phyloP scores from a whole-genome alignment of 1,140 invertebrate genomes.

The Bradysia coprophila region DNA sequence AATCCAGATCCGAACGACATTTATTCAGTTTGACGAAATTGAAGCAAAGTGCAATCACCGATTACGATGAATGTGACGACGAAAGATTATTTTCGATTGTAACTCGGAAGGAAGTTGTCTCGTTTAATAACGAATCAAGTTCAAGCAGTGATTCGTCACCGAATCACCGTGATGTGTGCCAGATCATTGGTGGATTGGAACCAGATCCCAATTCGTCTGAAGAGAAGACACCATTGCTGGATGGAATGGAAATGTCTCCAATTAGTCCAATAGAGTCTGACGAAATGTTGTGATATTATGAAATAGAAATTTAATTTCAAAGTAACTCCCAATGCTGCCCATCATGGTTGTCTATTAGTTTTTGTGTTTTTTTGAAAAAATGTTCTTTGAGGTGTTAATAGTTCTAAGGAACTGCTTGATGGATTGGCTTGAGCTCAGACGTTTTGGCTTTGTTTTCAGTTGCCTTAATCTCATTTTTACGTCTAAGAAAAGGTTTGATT shows the following conservation, averaged over 20 bases:
- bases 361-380: too few species aligned
- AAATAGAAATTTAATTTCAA: slow-evolving; percentile 1
- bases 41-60: slow-evolving; percentile 21
- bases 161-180: not conserved
- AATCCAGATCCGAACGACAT: slow-evolving; percentile 18
- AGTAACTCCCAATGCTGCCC: too few species aligned
- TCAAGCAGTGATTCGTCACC: slow-evolving; percentile 14
- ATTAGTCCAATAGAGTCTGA: slow-evolving; percentile 22
- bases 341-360: too few species aligned
- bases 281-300: slow-evolving; percentile 4
- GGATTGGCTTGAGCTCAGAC: too few species aligned
- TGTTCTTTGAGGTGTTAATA: too few species aligned
- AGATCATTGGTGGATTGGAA: slow-evolving; percentile 16
- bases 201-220: slow-evolving; percentile 12
- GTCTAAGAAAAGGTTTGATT: too few species aligned
- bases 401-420: too few species aligned
- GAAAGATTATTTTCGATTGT: slow-evolving; percentile 11
- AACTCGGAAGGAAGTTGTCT: not conserved
- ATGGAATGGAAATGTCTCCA: slow-evolving; percentile 23
- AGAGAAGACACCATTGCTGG: slow-evolving; percentile 21
- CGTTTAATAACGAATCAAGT: not conserved
- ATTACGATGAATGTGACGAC: slow-evolving; percentile 14
- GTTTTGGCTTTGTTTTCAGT: too few species aligned
- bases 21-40: slow-evolving; percentile 13
- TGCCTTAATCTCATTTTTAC: too few species aligned